phyloP scores from a whole-genome alignment of 1,140 invertebrate species.

The Lerema accius region DNA sequence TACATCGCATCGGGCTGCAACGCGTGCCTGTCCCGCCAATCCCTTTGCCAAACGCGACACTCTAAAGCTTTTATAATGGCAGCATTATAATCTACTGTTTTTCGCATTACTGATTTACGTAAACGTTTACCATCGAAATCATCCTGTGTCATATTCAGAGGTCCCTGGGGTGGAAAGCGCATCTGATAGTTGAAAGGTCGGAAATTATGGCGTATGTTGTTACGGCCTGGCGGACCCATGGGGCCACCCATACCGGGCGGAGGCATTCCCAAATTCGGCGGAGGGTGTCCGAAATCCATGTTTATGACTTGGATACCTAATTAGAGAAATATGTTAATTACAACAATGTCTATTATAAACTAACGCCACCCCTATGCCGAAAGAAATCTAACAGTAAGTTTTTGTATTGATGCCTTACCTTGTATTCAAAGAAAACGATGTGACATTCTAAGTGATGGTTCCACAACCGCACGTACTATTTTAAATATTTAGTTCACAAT shows the following conservation, averaged over 20 bases:
- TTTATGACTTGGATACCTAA: conserved; percentile 75
- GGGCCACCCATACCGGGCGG: conserved; percentile 69
- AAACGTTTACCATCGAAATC: conserved; percentile 98
- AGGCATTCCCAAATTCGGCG: conserved; percentile 77
- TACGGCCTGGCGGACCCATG: conserved; percentile 65
- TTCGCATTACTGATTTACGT: conserved; percentile 97
- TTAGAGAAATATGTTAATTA: conserved; percentile 69
- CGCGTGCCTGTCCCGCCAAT: conserved; percentile 92
- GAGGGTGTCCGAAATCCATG: conserved; percentile 80
- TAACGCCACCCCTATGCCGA: conserved; percentile 25
- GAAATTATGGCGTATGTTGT: conserved; percentile 79
- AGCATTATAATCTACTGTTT: conserved; percentile 99
- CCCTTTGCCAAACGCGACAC: conserved; percentile 96
- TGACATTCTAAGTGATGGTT: conserved; percentile 64
- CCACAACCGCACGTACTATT: conserved; percentile 45
- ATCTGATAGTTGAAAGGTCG: conserved; percentile 83
- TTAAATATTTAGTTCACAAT: conserved; percentile 31
- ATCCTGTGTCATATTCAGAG: conserved; percentile 87
- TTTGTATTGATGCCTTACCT: conserved; percentile 60
- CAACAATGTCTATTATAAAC: conserved; percentile 31
- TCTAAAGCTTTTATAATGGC: conserved; percentile 96
- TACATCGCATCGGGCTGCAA: conserved; percentile 96
- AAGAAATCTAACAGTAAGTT: conserved; percentile 18
- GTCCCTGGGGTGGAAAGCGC: conserved; percentile 82
- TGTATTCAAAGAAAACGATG: conserved; percentile 57